These are phyloP conservation scores for Mayetiola destructor DNA, from an alignment of 2,888 invertebrate genomes.

Conservation along the genomic window DNA sequence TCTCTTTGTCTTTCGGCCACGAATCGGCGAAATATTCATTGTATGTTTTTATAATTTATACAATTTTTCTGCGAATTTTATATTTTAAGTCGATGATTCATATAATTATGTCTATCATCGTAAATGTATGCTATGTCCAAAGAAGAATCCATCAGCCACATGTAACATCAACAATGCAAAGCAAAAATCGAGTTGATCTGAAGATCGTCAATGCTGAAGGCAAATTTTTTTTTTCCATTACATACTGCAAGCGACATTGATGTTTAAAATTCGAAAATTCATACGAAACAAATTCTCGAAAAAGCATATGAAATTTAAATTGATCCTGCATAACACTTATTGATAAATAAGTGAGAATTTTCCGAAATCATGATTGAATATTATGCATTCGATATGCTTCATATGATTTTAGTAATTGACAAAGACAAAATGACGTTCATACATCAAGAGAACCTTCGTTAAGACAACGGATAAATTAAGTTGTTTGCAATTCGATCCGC, in stretches of 20 bases:
- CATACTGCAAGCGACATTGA: too few species aligned
- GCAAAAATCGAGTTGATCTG: neutral
- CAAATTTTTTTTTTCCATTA: too few species aligned
- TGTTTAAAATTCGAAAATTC: too few species aligned
- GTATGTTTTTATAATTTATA: slow-evolving; percentile 10
- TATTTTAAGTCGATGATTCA: slow-evolving; percentile 1
- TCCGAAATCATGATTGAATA: slow-evolving; percentile 10
- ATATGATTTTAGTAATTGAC: neutral
- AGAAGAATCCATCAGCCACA: neutral
- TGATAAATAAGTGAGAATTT: slow-evolving; percentile 11
- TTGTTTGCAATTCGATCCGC: neutral
- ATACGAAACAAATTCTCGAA: neutral
- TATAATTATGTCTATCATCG: slow-evolving; percentile 11
- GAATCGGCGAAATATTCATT: neutral
- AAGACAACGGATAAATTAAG: slow-evolving; percentile 3
- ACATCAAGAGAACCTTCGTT: too few species aligned
- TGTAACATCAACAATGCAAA: neutral
- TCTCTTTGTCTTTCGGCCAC: neutral
- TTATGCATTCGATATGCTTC: too few species aligned
- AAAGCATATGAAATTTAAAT: neutral
- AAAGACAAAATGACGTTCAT: neutral
- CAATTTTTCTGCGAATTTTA: neutral
- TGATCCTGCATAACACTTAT: slow-evolving; percentile 9
- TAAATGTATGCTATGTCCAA: slow-evolving; percentile 6
- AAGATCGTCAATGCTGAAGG: neutral